Base-by-base conservation (phyloP, 1,140 invertebrate species). In the Trichogramma pretiosum region DNA sequence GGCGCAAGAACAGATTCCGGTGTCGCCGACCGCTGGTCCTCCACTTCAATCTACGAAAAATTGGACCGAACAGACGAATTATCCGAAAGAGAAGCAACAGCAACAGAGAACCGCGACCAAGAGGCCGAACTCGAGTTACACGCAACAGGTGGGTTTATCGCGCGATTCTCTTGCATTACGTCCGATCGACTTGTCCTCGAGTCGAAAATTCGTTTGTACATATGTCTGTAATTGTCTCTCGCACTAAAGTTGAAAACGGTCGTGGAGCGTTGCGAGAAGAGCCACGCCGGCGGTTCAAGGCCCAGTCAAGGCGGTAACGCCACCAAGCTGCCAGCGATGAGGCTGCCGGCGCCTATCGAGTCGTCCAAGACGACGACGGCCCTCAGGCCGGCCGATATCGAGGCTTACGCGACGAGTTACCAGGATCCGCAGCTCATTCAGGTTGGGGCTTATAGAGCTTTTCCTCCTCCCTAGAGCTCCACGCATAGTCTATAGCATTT, bases 201-300 rank as follows among this genome's bases (percentile, higher is more conserved):
- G 13, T 34, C 16, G 32, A n/a, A n/a, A n/a, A n/a, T n/a, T n/a
- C n/a, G n/a, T n/a, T n/a, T n/a, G n/a, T n/a, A n/a, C n/a, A n/a
- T n/a, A n/a, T n/a, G n/a, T n/a, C n/a, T n/a, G n/a, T n/a, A n/a
- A n/a, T n/a, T n/a, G n/a, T n/a, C n/a, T n/a, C n/a, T n/a, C n/a
- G n/a, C n/a, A n/a, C n/a, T n/a, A n/a, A n/a, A 84, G 76, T 63
- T 84, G 54, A 84, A 83, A 63, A 83, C 83, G 54, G 82, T 84
- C 48, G 79, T 84, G 79, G 82, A 86, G 64, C 75, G 80, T 53
- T 82, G 80, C 60, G 83, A 84, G 65, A 82, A 83, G 61, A 83
- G 83, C 50, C 76, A 78, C 10, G 74, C 75, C 3, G 80, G 56
- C 74, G 72, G 50, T 81, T 75, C 65, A 77, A 80, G 56, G 73